A percentile compares a stretch with the other conserved stretches of the same genome.
Evolutionary conservation across 2,113 vertebrate genomes (phyloP).

Genomic region (Phrynosoma platyrhinos): DNA sequence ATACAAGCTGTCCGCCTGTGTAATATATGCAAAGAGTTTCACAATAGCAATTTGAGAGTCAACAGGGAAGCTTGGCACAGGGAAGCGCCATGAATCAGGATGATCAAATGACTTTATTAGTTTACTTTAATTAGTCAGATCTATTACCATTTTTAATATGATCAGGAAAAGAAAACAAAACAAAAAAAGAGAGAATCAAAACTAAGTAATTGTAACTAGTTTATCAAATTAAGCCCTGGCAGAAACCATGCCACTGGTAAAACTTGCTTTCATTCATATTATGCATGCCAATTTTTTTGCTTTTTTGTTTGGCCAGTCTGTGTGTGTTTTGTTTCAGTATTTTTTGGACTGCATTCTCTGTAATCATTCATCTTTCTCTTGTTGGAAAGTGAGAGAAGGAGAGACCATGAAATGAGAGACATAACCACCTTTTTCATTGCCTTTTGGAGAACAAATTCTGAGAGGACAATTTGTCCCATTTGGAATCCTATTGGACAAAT

Average conservation of each 20-base stretch:
- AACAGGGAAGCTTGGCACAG: slow-evolving; percentile 78
- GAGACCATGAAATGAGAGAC: slow-evolving; percentile 31
- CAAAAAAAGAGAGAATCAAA: slow-evolving; percentile 7
- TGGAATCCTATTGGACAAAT: slow-evolving; percentile 51
- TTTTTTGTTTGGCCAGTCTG: no score
- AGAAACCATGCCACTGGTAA: slow-evolving; percentile 50
- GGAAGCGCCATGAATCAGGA: slow-evolving; percentile 81
- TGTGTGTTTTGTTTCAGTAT: no score
- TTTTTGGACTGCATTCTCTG: slow-evolving; percentile 47
- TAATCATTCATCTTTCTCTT: slow-evolving; percentile 47
- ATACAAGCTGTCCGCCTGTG: slow-evolving; percentile 60
- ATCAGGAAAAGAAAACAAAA: slow-evolving; percentile 57
- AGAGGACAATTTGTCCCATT: slow-evolving; percentile 33
- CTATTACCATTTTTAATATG: slow-evolving; percentile 80
- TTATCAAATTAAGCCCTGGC: slow-evolving; percentile 72
- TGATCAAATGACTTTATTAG: slow-evolving; percentile 87
- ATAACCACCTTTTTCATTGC: slow-evolving; percentile 39
- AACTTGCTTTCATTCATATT: slow-evolving; percentile 62
- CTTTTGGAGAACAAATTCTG: slow-evolving; percentile 48
- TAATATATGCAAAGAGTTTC: slow-evolving; percentile 74
- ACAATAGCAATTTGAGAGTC: slow-evolving; percentile 82
- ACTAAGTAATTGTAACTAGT: slow-evolving; percentile 81
- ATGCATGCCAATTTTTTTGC: not conserved
- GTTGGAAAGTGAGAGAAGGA: not conserved
- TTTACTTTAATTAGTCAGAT: slow-evolving; percentile 84